Conservation (phyloP, 64 coral and sea anemone genomes). For the Astreopora myriophthalma region DNA sequence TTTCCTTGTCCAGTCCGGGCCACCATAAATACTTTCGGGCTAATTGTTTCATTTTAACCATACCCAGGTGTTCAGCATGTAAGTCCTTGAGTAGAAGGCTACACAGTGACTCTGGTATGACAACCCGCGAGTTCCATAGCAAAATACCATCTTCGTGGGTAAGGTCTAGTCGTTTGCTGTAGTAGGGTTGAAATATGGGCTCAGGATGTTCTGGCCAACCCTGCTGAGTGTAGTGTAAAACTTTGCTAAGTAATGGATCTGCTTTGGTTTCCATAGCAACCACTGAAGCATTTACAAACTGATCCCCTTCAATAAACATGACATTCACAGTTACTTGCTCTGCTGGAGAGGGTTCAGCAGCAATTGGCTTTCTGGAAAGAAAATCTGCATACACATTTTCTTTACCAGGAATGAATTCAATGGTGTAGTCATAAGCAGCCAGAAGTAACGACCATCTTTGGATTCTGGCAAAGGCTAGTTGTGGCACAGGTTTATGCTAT, state of each 20-base stretch:
- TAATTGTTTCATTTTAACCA: constrained; percentile 45
- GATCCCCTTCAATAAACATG: constrained; percentile 44
- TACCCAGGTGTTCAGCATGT: constrained; percentile 40
- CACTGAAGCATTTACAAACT: background rate
- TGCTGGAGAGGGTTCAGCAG: background rate
- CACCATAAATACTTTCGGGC: constrained; percentile 9
- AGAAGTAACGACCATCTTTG: constrained; percentile 61
- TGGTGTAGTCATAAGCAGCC: constrained; percentile 64
- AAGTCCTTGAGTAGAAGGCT: constrained; percentile 1
- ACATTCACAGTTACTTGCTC: constrained; percentile 41
- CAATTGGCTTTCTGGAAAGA: background rate
- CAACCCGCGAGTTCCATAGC: constrained; percentile 36
- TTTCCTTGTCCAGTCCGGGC: constrained; percentile 21
- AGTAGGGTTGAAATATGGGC: constrained; percentile 1
- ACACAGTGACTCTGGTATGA: constrained; percentile 6
- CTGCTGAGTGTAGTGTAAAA: constrained; percentile 27
- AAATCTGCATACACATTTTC: constrained; percentile 57
- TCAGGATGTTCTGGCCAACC: constrained; percentile 32
- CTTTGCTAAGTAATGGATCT: constrained; percentile 49
- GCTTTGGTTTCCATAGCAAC: constrained; percentile 50
- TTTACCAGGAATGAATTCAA: constrained; percentile 55
- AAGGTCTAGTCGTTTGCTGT: constrained; percentile 28
- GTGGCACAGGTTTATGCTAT: constrained; percentile 16
- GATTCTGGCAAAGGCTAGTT: constrained; percentile 41
- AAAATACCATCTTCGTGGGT: constrained; percentile 23